phyloP scores from a whole-genome alignment of 1,140 invertebrate species.

The Trichoplusia ni region DNA sequence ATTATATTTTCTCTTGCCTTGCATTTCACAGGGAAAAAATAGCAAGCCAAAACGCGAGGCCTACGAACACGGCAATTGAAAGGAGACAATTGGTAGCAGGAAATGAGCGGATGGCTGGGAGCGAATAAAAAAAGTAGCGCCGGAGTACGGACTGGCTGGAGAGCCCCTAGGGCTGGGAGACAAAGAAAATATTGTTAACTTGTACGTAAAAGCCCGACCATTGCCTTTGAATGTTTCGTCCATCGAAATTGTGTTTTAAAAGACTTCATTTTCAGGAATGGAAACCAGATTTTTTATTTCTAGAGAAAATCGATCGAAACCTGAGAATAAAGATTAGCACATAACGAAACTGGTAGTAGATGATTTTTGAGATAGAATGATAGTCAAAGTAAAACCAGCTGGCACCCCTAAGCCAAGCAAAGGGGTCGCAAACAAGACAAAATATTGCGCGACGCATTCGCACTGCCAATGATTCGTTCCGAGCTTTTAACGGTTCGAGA shows the following conservation, averaged over 20 bases:
- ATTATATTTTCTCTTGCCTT: no score
- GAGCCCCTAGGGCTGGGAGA: not conserved
- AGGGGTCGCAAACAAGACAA: not conserved
- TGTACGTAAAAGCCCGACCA: no score
- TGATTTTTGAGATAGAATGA: not conserved
- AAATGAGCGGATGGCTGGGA: constrained; percentile 31
- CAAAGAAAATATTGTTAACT: not conserved
- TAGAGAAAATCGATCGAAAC: no score
- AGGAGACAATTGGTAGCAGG: constrained; percentile 38
- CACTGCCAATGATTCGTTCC: constrained; percentile 16
- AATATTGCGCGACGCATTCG: constrained; percentile 19
- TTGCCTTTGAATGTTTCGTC: no score
- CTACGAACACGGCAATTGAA: constrained; percentile 36
- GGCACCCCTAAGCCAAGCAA: constrained; percentile 2
- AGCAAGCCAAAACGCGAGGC: not conserved
- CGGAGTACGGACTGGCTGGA: not conserved
- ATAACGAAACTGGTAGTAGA: no score
- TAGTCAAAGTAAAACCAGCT: not conserved
- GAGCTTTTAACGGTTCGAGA: not conserved
- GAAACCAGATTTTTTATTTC: no score
- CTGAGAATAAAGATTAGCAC: no score
- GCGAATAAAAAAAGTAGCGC: constrained; percentile 23
- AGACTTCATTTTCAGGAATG: no score
- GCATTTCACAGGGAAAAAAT: not conserved
- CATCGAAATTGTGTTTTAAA: no score